These are phyloP conservation scores for Thyatira batis DNA, from an alignment of 2,888 invertebrate species.

Conservation along the genomic window DNA sequence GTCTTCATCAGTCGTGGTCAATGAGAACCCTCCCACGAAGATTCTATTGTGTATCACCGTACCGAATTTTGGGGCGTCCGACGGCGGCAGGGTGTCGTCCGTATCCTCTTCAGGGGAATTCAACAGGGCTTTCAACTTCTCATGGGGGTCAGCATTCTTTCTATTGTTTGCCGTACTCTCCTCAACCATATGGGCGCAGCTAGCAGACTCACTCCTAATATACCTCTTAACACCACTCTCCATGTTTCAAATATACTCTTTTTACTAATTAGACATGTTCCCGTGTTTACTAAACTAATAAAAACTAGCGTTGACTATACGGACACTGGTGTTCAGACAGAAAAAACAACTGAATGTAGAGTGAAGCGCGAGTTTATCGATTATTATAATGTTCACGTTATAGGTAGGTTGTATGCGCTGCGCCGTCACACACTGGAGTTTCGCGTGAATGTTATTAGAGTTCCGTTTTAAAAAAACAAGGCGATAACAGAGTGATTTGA, in stretches of 20 bases:
- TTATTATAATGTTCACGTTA: conserved; percentile 44
- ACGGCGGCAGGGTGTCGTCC: conserved; percentile 70
- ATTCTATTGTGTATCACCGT: conserved; percentile 97
- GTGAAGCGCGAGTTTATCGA: conserved; percentile 40
- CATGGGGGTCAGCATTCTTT: conserved; percentile 72
- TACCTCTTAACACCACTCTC: conserved; percentile 72
- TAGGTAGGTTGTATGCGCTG: conserved; percentile 53
- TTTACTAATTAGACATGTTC: conserved; percentile 70
- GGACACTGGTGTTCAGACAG: conserved; percentile 52
- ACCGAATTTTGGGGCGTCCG: conserved; percentile 84
- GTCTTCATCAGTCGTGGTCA: conserved; percentile 96
- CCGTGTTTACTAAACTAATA: conserved; percentile 79
- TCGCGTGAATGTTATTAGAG: conserved; percentile 11
- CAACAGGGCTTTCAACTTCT: conserved; percentile 71
- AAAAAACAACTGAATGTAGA: conserved; percentile 62
- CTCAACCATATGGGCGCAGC: conserved; percentile 77
- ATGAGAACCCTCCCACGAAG: conserved; percentile 97
- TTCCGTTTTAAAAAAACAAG: conserved; percentile 45
- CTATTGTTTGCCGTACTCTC: conserved; percentile 65
- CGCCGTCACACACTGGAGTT: conserved; percentile 37
- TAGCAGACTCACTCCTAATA: conserved; percentile 75
- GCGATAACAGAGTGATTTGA: conserved; percentile 62
- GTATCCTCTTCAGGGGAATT: conserved; percentile 74
- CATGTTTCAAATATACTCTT: conserved; percentile 50
- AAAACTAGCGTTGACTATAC: conserved; percentile 68